Base-by-base conservation (phyloP, 2,888 invertebrate species). In the Dicyrtomina minuta region DNA sequence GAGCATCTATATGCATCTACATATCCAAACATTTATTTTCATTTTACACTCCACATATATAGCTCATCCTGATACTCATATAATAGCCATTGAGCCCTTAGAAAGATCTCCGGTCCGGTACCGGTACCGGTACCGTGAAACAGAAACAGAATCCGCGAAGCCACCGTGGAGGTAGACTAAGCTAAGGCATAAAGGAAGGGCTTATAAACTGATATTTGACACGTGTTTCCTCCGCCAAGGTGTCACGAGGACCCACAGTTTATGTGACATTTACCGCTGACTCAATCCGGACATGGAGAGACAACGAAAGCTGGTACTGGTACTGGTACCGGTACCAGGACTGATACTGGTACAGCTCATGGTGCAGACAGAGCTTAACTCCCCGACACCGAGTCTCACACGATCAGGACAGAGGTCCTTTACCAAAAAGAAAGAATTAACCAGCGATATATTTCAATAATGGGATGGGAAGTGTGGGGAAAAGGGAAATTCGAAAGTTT, bases 361-460 rank as follows among this genome's bases (percentile, higher is more conserved):
- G n/a, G n/a, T n/a, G n/a, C n/a, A n/a, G n/a, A n/a, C n/a, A n/a
- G n/a, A n/a, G n/a, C n/a, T n/a, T n/a, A n/a, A n/a, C n/a, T n/a
- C n/a, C n/a, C n/a, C n/a, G n/a, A n/a, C n/a, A n/a, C n/a, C n/a
- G n/a, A n/a, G n/a, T n/a, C n/a, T n/a, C n/a, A n/a, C n/a, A n/a
- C n/a, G n/a, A n/a, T n/a, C n/a, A n/a, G n/a, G n/a, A n/a, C n/a
- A n/a, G n/a, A n/a, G n/a, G n/a, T n/a, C n/a, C n/a, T n/a, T n/a
- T n/a, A n/a, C n/a, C n/a, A n/a, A n/a, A 74, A 69, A 72, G 75
- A 77, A 77, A 76, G 77, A 77, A 77, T 77, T 76, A 77, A 75
- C 76, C 72, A 75, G 75, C 75, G 75, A 77, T 77, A 75, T 76
- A 77, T 77, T 77, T 77, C 76, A 77, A 77, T 77, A 76, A 77